Conservation (phyloP, 2,113 vertebrate species). For the Calidris pygmaea region DNA sequence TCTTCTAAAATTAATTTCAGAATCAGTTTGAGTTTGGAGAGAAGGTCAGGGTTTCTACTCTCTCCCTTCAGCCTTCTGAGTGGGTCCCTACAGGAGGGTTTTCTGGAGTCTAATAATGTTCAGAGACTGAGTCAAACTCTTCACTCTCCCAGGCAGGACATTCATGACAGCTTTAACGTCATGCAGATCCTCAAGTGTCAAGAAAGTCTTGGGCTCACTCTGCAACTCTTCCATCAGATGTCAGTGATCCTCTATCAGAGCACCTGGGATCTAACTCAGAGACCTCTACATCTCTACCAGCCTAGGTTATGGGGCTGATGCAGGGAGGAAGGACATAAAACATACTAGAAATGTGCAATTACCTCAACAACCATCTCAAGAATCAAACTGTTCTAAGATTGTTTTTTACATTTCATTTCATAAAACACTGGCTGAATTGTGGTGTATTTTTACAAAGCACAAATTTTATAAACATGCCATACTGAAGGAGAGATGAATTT, state of each 20-base stretch:
- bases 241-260: background rate
- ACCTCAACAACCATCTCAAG: background rate
- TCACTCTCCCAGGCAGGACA: background rate
- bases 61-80: background rate
- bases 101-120: background rate
- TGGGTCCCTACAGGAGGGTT: background rate
- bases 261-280: background rate
- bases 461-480: background rate
- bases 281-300: background rate
- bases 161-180: background rate
- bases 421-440: background rate
- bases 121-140: background rate
- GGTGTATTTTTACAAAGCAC: background rate
- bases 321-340: background rate
- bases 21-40: background rate
- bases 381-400: background rate
- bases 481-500: background rate
- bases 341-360: background rate
- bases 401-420: background rate
- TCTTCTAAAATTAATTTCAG: background rate
- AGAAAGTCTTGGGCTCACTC: background rate
- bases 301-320: background rate
- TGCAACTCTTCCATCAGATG: background rate
- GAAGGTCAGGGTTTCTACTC: background rate
- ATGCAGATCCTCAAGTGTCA: background rate